These are phyloP conservation scores for Aptenodytes patagonicus DNA, from an alignment of 2,113 vertebrate genomes.

Conservation along the genomic window DNA sequence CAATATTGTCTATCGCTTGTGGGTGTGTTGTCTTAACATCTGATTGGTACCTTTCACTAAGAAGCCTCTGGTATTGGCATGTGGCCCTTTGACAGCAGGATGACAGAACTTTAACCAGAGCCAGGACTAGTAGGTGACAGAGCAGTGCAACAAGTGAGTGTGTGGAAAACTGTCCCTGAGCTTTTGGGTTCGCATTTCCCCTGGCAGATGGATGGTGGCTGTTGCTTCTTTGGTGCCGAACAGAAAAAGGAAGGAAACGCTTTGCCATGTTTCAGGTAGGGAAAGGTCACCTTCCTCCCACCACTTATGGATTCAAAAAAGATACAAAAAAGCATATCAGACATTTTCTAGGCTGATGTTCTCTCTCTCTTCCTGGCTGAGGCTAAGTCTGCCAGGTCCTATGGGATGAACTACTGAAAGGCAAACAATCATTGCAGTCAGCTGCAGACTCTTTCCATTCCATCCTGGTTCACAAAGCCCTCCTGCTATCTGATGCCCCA, in stretches of 20 bases:
- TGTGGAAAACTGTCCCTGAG: not conserved
- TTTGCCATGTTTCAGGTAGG: not conserved
- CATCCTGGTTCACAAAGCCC: not conserved
- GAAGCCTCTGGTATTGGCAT: not conserved
- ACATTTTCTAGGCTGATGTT: not conserved
- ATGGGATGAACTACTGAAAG: not conserved
- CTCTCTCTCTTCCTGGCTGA: not conserved
- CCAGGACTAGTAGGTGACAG: not conserved
- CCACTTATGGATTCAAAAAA: not conserved
- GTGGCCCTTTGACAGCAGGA: not conserved
- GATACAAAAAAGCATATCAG: not conserved
- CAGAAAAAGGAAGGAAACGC: not conserved
- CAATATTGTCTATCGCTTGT: not conserved
- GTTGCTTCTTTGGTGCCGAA: not conserved
- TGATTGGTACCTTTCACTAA: not conserved
- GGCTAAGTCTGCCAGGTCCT: not conserved
- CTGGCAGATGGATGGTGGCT: not conserved
- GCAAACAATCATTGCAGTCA: not conserved
- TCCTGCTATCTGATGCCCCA: not conserved
- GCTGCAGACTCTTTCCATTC: not conserved
- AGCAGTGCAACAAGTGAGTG: not conserved
- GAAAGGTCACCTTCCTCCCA: not conserved
- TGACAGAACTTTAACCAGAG: not conserved
- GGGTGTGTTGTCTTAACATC: not conserved
- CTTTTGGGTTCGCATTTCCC: not conserved